phyloP scores from a whole-genome alignment of 1,140 invertebrate genomes.

The Bombus soroeensis region DNA sequence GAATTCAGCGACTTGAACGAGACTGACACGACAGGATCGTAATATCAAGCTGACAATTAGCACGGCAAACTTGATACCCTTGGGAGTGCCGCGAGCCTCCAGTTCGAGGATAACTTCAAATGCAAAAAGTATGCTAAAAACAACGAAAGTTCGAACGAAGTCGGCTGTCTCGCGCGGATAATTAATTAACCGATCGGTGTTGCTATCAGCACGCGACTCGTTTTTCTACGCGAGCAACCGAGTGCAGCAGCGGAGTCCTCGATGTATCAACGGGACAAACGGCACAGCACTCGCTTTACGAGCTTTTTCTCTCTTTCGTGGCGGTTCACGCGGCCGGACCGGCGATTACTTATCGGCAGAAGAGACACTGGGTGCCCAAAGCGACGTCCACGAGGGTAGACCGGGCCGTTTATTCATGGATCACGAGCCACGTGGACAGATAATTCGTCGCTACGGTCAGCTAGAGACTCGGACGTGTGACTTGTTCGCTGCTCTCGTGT shows the following conservation, averaged over 20 bases:
- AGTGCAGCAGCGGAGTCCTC: background rate
- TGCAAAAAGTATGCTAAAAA: background rate
- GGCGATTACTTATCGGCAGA: constrained; percentile 52
- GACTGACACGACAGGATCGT: background rate
- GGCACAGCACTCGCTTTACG: background rate
- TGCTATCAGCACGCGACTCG: constrained; percentile 52
- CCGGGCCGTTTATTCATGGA: constrained; percentile 60
- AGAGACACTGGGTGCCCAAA: constrained; percentile 1
- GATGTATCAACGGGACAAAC: background rate
- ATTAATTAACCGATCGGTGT: constrained; percentile 44
- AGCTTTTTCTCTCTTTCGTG: background rate
- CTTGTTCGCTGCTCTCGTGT: background rate
- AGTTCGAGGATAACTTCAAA: background rate
- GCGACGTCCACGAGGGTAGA: constrained; percentile 24
- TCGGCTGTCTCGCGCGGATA: constrained; percentile 4
- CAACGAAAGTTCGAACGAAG: background rate
- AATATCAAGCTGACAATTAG: background rate
- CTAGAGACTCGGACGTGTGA: background rate
- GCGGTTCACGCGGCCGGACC: background rate
- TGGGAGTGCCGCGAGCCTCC: background rate
- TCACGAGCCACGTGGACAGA: constrained; percentile 54
- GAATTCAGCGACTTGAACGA: background rate
- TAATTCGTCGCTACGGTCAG: constrained; percentile 43
- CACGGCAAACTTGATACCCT: constrained; percentile 19
- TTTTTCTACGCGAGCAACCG: constrained; percentile 13